Evolutionary conservation across 2,113 vertebrate genomes (phyloP).

Genomic region (Damaliscus lunatus): DNA sequence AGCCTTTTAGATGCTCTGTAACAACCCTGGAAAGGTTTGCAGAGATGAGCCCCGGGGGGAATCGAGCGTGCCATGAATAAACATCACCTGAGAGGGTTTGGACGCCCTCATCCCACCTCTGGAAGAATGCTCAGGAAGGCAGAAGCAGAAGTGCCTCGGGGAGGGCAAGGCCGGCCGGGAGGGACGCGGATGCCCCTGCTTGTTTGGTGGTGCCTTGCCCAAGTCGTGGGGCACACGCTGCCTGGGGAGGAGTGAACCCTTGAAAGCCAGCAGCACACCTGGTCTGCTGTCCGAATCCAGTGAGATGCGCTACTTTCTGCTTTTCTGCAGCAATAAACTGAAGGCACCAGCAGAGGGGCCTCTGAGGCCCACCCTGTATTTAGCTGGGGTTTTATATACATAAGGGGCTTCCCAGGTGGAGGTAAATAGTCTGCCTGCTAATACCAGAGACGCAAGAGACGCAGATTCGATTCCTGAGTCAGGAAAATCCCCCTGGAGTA

Average conservation of each 20-base stretch:
- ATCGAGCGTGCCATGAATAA: background rate
- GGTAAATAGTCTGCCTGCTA: background rate
- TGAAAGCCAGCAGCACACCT: background rate
- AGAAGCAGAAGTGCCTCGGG: fast-evolving
- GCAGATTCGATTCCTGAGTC: background rate
- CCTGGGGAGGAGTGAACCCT: background rate
- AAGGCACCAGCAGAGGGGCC: background rate
- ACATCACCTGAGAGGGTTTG: background rate
- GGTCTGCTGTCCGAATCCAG: background rate
- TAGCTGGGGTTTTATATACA: background rate
- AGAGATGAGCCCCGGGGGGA: background rate
- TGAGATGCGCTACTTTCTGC: no score
- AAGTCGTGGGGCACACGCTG: fast-evolving
- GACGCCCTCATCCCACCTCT: background rate
- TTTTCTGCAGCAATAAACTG: no score
- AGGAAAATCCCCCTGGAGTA: background rate
- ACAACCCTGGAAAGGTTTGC: background rate
- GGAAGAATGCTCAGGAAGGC: background rate
- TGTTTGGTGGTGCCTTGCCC: fast-evolving
- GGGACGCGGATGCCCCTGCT: fast-evolving
- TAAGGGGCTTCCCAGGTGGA: background rate
- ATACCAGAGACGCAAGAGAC: background rate
- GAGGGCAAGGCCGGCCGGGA: background rate
- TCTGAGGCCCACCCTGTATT: no score
- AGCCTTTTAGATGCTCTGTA: background rate